Evolutionary conservation across 2,888 invertebrate genomes (phyloP).

Genomic region (Cosmia pyralina): DNA sequence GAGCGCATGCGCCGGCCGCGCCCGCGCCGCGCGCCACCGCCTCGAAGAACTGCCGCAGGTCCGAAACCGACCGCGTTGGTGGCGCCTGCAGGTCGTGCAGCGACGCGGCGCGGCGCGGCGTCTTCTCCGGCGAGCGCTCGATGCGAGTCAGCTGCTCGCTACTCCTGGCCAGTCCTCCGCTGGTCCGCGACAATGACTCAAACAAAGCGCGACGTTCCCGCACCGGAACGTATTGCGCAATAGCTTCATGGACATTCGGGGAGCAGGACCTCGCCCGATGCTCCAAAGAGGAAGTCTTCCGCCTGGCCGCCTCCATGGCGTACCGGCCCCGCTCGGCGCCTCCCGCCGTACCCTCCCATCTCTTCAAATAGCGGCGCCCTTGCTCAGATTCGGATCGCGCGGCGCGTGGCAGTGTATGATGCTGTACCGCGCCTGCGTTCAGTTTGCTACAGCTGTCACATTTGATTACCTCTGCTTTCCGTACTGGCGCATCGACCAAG

Average conservation of each 20-base stretch:
- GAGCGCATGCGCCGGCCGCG: constrained; percentile 74
- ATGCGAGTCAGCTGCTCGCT: constrained; percentile 89
- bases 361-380: constrained; percentile 85
- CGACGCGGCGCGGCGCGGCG: constrained; percentile 91
- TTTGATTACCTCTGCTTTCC: constrained; percentile 85
- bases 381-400: constrained; percentile 84
- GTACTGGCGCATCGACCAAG: constrained; percentile 83
- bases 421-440: constrained; percentile 76
- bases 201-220: constrained; percentile 93
- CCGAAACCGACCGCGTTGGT: constrained; percentile 91
- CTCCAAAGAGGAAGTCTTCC: constrained; percentile 84
- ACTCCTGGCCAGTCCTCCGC: constrained; percentile 91
- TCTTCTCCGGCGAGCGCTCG: constrained; percentile 73
- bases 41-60: constrained; percentile 93
- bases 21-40: constrained; percentile 88
- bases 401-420: constrained; percentile 86
- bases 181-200: constrained; percentile 92
- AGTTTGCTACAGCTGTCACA: constrained; percentile 87
- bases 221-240: constrained; percentile 92
- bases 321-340: constrained; percentile 84
- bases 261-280: constrained; percentile 86
- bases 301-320: constrained; percentile 84
- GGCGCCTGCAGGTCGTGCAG: constrained; percentile 91
- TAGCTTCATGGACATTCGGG: constrained; percentile 85
- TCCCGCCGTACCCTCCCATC: constrained; percentile 86